Percentiles rank a stretch among this genome's conserved stretches.
Conservation (phyloP, 2,113 vertebrate genomes). For the Elgaria multicarinata region DNA sequence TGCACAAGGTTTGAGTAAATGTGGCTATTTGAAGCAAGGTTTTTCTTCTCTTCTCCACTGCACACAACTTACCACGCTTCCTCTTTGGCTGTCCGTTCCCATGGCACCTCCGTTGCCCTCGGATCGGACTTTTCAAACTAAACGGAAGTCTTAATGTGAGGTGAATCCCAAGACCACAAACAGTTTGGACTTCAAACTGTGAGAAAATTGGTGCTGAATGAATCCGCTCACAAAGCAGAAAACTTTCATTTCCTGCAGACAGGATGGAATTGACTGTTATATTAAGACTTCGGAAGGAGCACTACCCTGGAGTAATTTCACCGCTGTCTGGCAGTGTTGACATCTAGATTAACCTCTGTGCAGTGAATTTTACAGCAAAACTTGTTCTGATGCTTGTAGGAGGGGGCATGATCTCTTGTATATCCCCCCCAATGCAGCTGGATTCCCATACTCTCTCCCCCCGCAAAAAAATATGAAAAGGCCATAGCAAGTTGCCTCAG, state of each 20-base stretch:
- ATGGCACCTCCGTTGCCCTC: slow-evolving; percentile 43
- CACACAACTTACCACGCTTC: neutral
- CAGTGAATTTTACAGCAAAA: slow-evolving; percentile 71
- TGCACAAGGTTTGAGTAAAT: neutral
- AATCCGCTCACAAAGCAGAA: slow-evolving; percentile 79
- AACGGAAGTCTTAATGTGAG: slow-evolving; percentile 71
- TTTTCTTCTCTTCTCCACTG: neutral
- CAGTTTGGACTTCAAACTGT: slow-evolving; percentile 80
- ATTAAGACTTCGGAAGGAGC: slow-evolving; percentile 82
- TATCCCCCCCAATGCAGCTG: slow-evolving; percentile 62
- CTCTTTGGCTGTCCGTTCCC: slow-evolving; percentile 13
- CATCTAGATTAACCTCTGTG: slow-evolving; percentile 84
- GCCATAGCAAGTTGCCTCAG: slow-evolving; percentile 24
- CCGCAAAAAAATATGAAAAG: slow-evolving; percentile 37
- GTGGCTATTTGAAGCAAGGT: neutral
- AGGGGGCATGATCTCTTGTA: slow-evolving; percentile 54
- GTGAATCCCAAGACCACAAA: slow-evolving; percentile 78
- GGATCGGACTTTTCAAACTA: slow-evolving; percentile 64
- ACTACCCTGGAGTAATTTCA: slow-evolving; percentile 80
- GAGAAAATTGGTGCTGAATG: slow-evolving; percentile 78
- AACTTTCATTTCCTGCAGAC: slow-evolving; percentile 82
- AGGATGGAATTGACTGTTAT: slow-evolving; percentile 81
- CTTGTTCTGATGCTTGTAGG: slow-evolving; percentile 75
- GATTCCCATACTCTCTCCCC: slow-evolving; percentile 50
- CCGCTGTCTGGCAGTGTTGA: slow-evolving; percentile 79